These are phyloP conservation scores for Pelecanoides urinatrix DNA, from an alignment of 2,113 vertebrate species.

Conservation along the genomic window DNA sequence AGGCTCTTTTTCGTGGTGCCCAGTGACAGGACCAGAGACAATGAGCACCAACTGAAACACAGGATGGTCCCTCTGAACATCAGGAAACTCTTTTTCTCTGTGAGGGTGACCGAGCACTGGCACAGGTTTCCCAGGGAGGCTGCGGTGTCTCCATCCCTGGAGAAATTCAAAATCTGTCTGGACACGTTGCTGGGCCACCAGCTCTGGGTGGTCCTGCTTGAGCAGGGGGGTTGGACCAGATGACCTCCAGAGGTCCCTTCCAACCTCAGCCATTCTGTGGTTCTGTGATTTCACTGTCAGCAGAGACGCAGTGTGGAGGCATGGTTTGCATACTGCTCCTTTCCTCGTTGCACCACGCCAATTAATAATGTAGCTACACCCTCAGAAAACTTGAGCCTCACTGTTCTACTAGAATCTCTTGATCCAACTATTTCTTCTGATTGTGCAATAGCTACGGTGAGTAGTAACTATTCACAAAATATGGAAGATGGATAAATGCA, in stretches of 20 bases:
- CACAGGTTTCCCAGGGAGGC: neutral
- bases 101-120: neutral
- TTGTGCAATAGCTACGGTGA: neutral
- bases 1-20: neutral
- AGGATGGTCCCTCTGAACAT: neutral
- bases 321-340: neutral
- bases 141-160: neutral
- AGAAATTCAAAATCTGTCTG: neutral
- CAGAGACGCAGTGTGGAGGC: neutral
- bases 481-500: neutral
- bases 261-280: neutral
- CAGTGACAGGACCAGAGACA: neutral
- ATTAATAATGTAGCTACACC: neutral
- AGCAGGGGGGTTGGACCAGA: neutral
- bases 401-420: neutral
- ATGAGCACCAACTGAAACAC: neutral
- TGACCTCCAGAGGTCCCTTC: neutral
- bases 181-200: neutral
- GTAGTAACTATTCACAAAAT: neutral
- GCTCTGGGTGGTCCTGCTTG: neutral
- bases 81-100: neutral
- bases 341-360: neutral
- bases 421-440: neutral
- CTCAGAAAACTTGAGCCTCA: neutral
- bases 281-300: neutral